Conservation (phyloP, 2,888 invertebrate genomes). For the Caenorhabditis imperialis region DNA sequence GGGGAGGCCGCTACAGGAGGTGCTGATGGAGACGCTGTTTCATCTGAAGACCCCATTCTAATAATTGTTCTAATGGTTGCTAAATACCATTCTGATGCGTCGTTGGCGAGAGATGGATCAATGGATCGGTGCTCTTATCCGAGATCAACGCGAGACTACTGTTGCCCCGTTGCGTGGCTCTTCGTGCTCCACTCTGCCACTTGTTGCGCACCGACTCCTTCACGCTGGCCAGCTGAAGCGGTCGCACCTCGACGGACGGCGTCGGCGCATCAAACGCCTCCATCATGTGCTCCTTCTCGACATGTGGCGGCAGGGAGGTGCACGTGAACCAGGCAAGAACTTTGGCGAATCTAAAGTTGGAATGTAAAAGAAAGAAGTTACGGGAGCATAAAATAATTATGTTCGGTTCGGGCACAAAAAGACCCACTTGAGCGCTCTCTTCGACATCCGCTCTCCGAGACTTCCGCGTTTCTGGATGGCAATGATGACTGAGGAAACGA, state of each 20-base stretch:
- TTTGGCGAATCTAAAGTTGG: constrained; percentile 60
- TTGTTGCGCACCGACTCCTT: constrained; percentile 50
- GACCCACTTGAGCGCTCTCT: constrained; percentile 62
- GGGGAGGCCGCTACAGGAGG: constrained; percentile 38
- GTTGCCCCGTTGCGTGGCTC: constrained; percentile 44
- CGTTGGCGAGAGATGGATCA: constrained; percentile 65
- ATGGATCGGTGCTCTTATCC: constrained; percentile 73
- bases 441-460: constrained; percentile 73
- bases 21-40: constrained; percentile 50
- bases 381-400: constrained; percentile 2
- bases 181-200: constrained; percentile 42
- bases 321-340: constrained; percentile 73
- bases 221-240: constrained; percentile 45
- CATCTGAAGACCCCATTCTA: constrained; percentile 17
- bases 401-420: no score
- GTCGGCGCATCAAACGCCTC: constrained; percentile 64
- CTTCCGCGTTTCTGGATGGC: constrained; percentile 79
- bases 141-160: constrained; percentile 66
- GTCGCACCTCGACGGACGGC: constrained; percentile 59
- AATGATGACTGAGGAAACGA: constrained; percentile 80
- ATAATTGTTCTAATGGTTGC: not conserved
- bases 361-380: not conserved
- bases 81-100: constrained; percentile 33
- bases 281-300: constrained; percentile 69
- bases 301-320: constrained; percentile 75